phyloP scores from a whole-genome alignment of 92 coral and sea anemone species.

The Anthopleura xanthogrammica region DNA sequence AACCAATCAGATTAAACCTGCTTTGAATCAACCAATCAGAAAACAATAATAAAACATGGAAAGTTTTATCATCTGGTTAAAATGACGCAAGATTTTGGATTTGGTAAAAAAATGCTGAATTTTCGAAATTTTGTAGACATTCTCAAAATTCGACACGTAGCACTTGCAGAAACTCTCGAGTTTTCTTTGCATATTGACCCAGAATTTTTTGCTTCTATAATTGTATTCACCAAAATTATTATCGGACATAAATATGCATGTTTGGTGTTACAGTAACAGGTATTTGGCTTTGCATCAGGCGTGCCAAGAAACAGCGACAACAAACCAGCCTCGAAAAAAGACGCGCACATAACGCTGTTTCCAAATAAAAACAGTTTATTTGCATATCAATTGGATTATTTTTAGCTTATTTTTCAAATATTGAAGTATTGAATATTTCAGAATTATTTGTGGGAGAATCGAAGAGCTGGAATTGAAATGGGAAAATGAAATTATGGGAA shows the following conservation, averaged over 20 bases:
- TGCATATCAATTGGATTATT: neutral
- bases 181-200: neutral
- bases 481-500: neutral
- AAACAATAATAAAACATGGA: constrained; percentile 7
- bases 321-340: neutral
- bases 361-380: neutral
- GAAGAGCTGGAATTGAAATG: neutral
- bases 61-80: constrained; percentile 8
- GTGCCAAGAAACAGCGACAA: neutral
- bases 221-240: neutral
- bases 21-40: constrained; percentile 11
- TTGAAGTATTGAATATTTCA: neutral
- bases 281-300: constrained; percentile 29
- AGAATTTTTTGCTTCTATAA: neutral
- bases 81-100: neutral
- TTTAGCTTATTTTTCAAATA: neutral
- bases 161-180: too few relatives aligned
- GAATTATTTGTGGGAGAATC: neutral
- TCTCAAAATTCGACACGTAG: neutral
- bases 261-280: constrained; percentile 16
- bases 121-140: neutral
- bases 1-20: constrained; percentile 28
- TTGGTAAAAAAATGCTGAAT: neutral
- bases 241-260: neutral
- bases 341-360: constrained; percentile 11